phyloP scores from a whole-genome alignment of 2,888 invertebrate species.

The Caenorhabditis wallacei region DNA sequence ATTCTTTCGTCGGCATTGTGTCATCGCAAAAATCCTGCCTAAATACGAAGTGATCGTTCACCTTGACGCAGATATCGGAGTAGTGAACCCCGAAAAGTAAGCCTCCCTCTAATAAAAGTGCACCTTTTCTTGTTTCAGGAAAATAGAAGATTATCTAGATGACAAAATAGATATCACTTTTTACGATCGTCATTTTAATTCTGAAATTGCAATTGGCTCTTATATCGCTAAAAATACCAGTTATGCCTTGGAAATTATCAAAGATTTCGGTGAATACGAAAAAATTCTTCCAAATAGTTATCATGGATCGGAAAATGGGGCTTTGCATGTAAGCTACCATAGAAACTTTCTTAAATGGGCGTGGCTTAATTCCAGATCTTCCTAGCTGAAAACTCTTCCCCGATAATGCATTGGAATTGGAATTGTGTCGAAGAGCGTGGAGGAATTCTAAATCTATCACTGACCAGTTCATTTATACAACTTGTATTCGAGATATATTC shows the following conservation, averaged over 20 bases:
- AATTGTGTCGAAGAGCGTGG: slow-evolving; percentile 52
- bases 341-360: too few relatives aligned
- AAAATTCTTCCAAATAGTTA: slow-evolving; percentile 62
- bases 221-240: slow-evolving; percentile 57
- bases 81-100: slow-evolving; percentile 60
- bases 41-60: slow-evolving; percentile 54
- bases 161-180: slow-evolving; percentile 54
- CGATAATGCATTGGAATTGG: slow-evolving; percentile 32
- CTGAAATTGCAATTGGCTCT: slow-evolving; percentile 61
- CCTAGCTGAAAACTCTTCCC: slow-evolving; percentile 57
- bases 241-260: slow-evolving; percentile 15
- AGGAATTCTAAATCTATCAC: slow-evolving; percentile 59
- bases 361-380: slow-evolving; percentile 43
- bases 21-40: slow-evolving; percentile 42
- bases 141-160: slow-evolving; percentile 63
- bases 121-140: slow-evolving; percentile 14
- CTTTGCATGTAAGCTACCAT: slow-evolving; percentile 56
- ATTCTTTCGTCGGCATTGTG: slow-evolving; percentile 69
- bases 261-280: slow-evolving; percentile 68
- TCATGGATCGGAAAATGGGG: slow-evolving; percentile 73
- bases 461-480: slow-evolving; percentile 71
- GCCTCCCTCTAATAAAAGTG: neutral
- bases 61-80: slow-evolving; percentile 68
- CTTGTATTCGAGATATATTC: slow-evolving; percentile 70
- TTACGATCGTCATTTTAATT: slow-evolving; percentile 66